Evolutionary conservation across 2,888 invertebrate genomes (phyloP).

Genomic region (Patella pellucida): DNA sequence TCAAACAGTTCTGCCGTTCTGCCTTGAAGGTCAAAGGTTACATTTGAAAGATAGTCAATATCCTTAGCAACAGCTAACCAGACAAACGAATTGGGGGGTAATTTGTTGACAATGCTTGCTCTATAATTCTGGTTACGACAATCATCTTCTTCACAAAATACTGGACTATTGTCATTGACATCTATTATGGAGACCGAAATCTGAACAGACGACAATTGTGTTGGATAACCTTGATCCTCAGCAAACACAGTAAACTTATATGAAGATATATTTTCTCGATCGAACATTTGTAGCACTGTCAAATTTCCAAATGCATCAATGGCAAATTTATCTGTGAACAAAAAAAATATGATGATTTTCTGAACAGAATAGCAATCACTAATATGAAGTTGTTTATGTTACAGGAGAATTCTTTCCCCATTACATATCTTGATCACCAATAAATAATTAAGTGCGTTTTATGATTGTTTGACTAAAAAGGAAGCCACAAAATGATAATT

Average conservation of each 20-base stretch:
- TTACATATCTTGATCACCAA: too few relatives aligned
- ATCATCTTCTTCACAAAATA: conserved; percentile 34
- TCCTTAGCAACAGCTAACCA: conserved; percentile 34
- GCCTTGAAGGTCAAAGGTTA: conserved; percentile 18
- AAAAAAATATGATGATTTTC: too few relatives aligned
- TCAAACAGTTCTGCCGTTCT: conserved; percentile 20
- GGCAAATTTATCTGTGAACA: neutral
- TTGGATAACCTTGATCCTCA: conserved; percentile 36
- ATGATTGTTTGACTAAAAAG: too few relatives aligned
- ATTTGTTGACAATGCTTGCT: conserved; percentile 37
- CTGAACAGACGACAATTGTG: conserved; percentile 21
- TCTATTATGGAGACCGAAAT: conserved; percentile 32
- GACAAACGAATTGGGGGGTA: conserved; percentile 36
- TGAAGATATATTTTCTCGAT: conserved; percentile 32
- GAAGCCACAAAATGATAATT: too few relatives aligned
- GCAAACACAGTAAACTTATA: conserved; percentile 37
- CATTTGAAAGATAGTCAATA: conserved; percentile 31
- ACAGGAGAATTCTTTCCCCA: too few relatives aligned
- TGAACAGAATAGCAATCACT: too few relatives aligned
- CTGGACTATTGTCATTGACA: conserved; percentile 29
- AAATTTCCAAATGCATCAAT: conserved; percentile 16
- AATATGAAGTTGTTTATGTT: too few relatives aligned
- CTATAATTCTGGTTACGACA: conserved; percentile 17
- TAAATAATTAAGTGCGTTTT: too few relatives aligned
- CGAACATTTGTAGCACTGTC: conserved; percentile 17